A percentile compares a stretch with the other conserved stretches of the same genome.
These are phyloP conservation scores for Drosophila nr. fundita DNA, from an alignment of 2,888 invertebrate species.

Conservation along the genomic window DNA sequence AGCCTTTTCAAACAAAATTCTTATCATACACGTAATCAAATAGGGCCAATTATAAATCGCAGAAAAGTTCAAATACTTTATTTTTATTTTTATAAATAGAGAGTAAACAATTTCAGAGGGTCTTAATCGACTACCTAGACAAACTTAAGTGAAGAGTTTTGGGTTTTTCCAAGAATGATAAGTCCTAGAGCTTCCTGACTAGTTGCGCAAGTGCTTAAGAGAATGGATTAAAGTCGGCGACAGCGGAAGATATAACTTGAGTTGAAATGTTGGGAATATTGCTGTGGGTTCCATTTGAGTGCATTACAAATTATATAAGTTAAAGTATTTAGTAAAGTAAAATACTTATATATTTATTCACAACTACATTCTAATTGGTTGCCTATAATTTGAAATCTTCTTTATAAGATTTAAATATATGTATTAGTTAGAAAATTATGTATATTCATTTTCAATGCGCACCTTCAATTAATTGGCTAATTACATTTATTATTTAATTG, in stretches of 20 bases:
- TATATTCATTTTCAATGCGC: background rate
- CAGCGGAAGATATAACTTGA: background rate
- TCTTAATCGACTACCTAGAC: background rate
- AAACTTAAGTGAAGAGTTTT: constrained; percentile 15
- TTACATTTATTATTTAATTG: background rate
- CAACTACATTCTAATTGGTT: background rate
- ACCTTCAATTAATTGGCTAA: background rate
- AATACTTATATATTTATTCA: background rate
- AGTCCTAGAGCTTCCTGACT: constrained; percentile 36
- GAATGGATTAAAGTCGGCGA: constrained; percentile 1
- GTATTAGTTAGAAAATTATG: background rate
- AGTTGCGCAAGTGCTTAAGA: constrained; percentile 18
- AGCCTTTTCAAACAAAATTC: constrained; percentile 12
- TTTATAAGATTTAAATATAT: background rate
- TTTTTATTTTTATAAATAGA: background rate
- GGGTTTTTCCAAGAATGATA: constrained; percentile 26
- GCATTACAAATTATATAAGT: background rate
- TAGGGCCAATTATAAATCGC: background rate
- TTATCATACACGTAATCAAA: constrained; percentile 27
- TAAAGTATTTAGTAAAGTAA: background rate
- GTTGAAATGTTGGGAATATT: background rate
- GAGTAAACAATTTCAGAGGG: constrained; percentile 15
- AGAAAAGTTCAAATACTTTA: background rate
- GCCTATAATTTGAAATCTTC: background rate
- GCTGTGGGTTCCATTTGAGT: background rate